Evolutionary conservation across 2,888 invertebrate genomes (phyloP), one percentile per base, ranked within the genome.

Genomic region (Chelonus formosanus): DNA sequence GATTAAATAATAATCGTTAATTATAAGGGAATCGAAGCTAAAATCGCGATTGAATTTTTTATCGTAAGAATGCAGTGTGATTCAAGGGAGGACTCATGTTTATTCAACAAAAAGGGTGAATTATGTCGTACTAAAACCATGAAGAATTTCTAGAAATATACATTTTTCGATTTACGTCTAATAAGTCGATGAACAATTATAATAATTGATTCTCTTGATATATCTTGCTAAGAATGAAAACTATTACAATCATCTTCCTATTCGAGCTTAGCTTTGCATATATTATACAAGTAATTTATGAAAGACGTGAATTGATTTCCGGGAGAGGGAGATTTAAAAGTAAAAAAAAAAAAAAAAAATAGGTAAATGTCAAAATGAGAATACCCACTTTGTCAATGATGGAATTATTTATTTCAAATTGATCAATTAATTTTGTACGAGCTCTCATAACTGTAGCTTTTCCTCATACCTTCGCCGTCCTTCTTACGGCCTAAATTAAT

Each of bases 251-350:
- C 67, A 69, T 68, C 69, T 69, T 68, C 67, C 60, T 67, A 70
- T 69, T 73, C 70, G 69, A 70, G 71, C 71, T 72, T 70, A 67
- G 72, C 69, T 71, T 73, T 70, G 65, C 67, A 54, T 67, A 66
- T 62, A 69, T 63, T 56, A 40, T 69, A 61, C 66, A 69, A 69
- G 61, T 65, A 48, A 63, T n/a, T 48, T 3, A 20, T 48, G 10
- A 6, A 48, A 48, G 10, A 48, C 10, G 53, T 53, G 6, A 32
- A 34, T 32, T 53, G 8, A 53, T 53, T 53, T n/a, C 7, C 43
- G 67, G 61, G 56, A 53, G 32, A 53, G 36, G 36, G 60, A 50
- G 20, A 50, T 36, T 8, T n/a, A n/a, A n/a, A n/a, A n/a, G n/a
- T n/a, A n/a, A n/a, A n/a, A n/a, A n/a, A n/a, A n/a, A n/a, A n/a